Base-by-base conservation (phyloP, 2,113 vertebrate species). In the Burhinus oedicnemus region DNA sequence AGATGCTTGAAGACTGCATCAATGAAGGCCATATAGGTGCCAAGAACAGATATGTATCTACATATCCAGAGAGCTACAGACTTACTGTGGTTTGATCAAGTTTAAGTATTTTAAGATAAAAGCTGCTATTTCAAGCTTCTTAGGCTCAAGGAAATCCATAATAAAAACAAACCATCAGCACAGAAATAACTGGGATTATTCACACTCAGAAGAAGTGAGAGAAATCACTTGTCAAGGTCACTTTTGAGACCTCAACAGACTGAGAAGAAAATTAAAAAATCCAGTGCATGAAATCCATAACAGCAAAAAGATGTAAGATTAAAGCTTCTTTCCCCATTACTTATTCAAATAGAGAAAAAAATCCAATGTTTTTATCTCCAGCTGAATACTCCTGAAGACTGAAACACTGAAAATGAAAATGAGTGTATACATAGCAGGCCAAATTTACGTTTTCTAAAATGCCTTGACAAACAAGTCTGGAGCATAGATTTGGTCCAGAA, bases 71-170 rank as follows among this genome's bases (percentile, higher is more conserved):
- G 38, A 78, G 84, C 62, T 88, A 91, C 49, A 86, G 70, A 58
- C n/a, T 87, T 85, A 64, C 1, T 90, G 78, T 88, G 75, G 77
- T 64, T 94, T 66, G 80, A 81, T 66, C 34, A 74, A 94, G 36
- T 96, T 96, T 64, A 86, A 93, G 85, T 17, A 94, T 88, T 95
- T 84, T 66, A 81, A 95, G 94, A 95, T 87, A 85, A 93, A 95
- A 75, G 27, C 65, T 93, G 49, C 61, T 92, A 69, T 96, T 95
- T 93, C 77, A 92, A 92, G 89, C 61, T 89, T 83, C 75, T 89
- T 78, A 71, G 75, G 49, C 71, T 90, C 69, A 94, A 95, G 71
- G 76, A 97, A 93, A 95, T 87, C 60, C 86, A 42, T 80, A 78
- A 97, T 32, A 85, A 72, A 96, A 95, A 85, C 80, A 96, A 95